Percentiles rank a stretch among this genome's conserved stretches.
phyloP scores from a whole-genome alignment of 2,888 invertebrate genomes.

The Hanleya hanleyi region DNA sequence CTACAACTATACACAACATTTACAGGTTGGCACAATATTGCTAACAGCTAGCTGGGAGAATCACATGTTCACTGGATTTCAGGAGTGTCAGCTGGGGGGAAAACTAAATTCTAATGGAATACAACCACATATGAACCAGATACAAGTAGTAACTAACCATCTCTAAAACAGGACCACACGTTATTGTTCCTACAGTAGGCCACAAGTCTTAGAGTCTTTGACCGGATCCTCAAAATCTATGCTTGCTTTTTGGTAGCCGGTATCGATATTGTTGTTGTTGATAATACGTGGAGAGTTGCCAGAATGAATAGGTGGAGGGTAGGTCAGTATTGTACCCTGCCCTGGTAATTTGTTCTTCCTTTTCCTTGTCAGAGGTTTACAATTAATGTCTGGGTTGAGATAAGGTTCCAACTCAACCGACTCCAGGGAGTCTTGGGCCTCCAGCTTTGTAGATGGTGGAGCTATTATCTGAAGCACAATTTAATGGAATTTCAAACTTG shows the following conservation, averaged over 20 bases:
- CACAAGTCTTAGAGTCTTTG: neutral
- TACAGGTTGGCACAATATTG: no score
- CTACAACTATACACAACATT: no score
- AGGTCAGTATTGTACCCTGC: neutral
- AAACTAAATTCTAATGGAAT: no score
- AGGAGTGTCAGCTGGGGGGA: no score
- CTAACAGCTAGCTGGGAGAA: no score
- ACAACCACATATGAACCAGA: no score
- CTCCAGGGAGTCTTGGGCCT: conserved; percentile 44
- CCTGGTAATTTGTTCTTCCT: neutral
- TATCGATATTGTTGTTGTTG: neutral
- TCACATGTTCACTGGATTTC: no score
- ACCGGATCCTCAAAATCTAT: neutral
- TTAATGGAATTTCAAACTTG: no score
- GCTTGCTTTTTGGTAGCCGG: neutral
- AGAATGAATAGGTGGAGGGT: neutral
- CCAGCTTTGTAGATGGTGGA: neutral
- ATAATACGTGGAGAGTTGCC: neutral
- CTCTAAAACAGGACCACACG: no score
- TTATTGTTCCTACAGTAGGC: no score
- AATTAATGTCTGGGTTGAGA: conserved; percentile 10
- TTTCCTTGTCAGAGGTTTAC: neutral
- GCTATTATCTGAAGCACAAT: neutral
- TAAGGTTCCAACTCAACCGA: conserved; percentile 48
- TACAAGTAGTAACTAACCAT: no score